A percentile compares a stretch with the other conserved stretches of the same genome.
Conservation (phyloP, 2,888 invertebrate species). For the Lasioglossum villosulum region DNA sequence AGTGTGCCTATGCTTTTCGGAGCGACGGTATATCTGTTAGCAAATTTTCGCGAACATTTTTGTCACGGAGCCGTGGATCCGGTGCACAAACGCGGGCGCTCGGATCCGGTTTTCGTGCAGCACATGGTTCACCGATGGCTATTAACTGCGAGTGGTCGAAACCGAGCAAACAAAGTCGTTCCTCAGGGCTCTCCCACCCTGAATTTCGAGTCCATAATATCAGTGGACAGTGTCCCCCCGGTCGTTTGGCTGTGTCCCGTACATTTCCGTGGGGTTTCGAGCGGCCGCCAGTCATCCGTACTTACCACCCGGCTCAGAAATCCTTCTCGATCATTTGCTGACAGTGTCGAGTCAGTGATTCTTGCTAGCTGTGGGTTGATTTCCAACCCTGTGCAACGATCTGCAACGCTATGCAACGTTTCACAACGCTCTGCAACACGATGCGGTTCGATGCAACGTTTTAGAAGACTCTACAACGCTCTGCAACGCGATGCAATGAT, state of each 20-base stretch:
- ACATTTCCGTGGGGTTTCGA: neutral
- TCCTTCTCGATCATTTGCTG: slow-evolving; percentile 30
- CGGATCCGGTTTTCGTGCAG: neutral
- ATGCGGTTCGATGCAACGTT: neutral
- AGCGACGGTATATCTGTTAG: neutral
- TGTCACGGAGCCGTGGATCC: neutral
- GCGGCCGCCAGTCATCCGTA: neutral
- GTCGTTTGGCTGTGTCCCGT: neutral
- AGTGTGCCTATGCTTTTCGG: neutral
- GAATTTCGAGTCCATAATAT: slow-evolving; percentile 12
- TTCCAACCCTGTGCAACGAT: neutral
- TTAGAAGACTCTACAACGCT: too few species aligned
- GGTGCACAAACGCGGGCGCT: neutral
- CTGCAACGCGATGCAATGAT: too few species aligned
- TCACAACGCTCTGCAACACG: too few species aligned
- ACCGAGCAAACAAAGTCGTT: slow-evolving; percentile 25
- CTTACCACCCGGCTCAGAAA: neutral
- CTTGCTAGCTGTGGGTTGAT: neutral
- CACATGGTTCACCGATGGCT: neutral
- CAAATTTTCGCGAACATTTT: neutral
- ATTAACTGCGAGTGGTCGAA: neutral
- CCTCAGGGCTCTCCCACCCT: neutral
- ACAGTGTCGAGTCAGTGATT: slow-evolving; percentile 18
- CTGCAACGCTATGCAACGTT: neutral
- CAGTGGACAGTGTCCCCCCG: neutral